Evolutionary conservation across 2,888 invertebrate genomes (phyloP).

Genomic region (Lasius platythorax): DNA sequence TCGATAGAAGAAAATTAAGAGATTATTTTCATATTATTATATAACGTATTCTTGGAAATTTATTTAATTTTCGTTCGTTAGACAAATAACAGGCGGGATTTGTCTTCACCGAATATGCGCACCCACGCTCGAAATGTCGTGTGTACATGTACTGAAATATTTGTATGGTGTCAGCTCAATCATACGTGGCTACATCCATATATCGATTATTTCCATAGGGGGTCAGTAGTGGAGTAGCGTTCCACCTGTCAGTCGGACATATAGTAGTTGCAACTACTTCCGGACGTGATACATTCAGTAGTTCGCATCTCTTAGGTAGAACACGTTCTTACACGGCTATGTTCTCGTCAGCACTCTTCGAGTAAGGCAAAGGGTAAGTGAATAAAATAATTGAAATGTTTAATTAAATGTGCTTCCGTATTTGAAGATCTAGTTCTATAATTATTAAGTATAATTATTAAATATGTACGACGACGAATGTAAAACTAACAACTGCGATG

Average conservation of each 20-base stretch:
- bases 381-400: neutral
- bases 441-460: neutral
- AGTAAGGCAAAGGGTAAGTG: constrained; percentile 69
- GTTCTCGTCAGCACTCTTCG: constrained; percentile 46
- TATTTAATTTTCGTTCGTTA: neutral
- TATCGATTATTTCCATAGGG: constrained; percentile 82
- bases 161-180: constrained; percentile 71
- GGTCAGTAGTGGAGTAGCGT: constrained; percentile 82
- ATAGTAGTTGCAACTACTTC: constrained; percentile 76
- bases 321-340: constrained; percentile 51
- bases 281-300: constrained; percentile 61
- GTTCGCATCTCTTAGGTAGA: constrained; percentile 33
- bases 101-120: constrained; percentile 8
- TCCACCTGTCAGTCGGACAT: constrained; percentile 74
- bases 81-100: neutral
- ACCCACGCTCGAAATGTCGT: constrained; percentile 13
- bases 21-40: neutral
- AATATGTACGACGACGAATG: neutral
- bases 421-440: neutral
- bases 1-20: neutral
- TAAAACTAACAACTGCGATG: neutral
- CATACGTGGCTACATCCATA: constrained; percentile 82
- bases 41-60: neutral
- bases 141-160: constrained; percentile 52
- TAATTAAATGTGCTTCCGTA: neutral